Base-by-base conservation (phyloP, 2,888 invertebrate genomes). In the Euproctis similis region DNA sequence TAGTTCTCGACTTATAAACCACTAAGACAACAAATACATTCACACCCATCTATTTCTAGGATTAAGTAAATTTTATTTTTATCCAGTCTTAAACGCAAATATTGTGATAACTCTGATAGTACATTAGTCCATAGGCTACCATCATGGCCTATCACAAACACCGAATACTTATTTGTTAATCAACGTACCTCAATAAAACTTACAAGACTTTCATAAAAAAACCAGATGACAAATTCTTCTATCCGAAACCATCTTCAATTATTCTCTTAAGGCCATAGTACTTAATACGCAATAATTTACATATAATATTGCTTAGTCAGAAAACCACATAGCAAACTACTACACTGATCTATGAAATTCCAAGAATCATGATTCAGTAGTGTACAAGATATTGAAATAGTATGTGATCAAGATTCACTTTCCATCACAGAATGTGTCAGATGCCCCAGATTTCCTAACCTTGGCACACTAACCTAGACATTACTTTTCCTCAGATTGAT, bases 401-500 rank as follows among this genome's bases (percentile, higher is more conserved):
- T n/a, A 34, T 17, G 23, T 9, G 2, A 9, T 2, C 19, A 44
- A 32, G 14, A 19, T 20, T 9, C 26, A 26, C 28, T 28, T 34
- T 24, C 20, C 20, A 19, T 12, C 3, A 23, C 8, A 7, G 24
- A 41, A 21, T 14, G 12, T 12, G 26, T 25, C 31, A 21, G 28
- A 24, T 29, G 39, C n/a, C 47, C 40, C 17, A 12, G 19, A 24
- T 42, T 6, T 2, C 2, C 2, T 4, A 23, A 32, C 47, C 48
- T 48, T 48, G 48, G 30, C 43, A 26, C 4, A 43, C 24, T 46
- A 35, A 35, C 51, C 47, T 23, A 43, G 32, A 40, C 32, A 25
- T 9, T 20, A 11, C 1, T 23, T 34, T 45, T 50, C 42, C 35
- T 39, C n/a, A 13, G 10, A n/a, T 27, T 14, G 27, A 16, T 13